Conservation (phyloP, 2,797 vertebrate species). For the Xenentodon cancila region DNA sequence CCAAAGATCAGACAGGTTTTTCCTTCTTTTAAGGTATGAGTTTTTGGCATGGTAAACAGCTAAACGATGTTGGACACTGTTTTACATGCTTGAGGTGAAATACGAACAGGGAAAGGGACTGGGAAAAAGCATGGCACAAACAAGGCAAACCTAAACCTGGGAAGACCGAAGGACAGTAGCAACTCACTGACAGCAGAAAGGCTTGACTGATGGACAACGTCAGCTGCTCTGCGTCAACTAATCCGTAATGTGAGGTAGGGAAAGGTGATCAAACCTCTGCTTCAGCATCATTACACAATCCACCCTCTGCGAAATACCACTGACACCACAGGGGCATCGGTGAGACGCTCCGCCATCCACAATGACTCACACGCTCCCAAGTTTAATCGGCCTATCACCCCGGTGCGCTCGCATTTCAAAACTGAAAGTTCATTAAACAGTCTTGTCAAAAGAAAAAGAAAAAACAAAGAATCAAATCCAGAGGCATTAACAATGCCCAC, state of each 20-base stretch:
- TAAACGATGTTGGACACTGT: neutral
- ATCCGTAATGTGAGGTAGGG: conserved; percentile 45
- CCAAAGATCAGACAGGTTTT: no score
- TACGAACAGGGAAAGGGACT: neutral
- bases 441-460: conserved; percentile 33
- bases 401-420: conserved; percentile 17
- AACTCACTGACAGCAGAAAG: conserved; percentile 13
- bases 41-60: conserved; percentile 7
- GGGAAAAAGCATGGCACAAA: neutral
- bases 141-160: conserved; percentile 1
- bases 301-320: conserved; percentile 27
- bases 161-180: neutral
- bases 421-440: conserved; percentile 51
- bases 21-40: neutral
- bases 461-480: conserved; percentile 61
- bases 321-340: conserved; percentile 15
- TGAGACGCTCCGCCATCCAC: conserved; percentile 2
- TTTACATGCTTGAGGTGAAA: conserved; percentile 20
- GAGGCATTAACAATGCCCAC: conserved; percentile 41
- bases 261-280: conserved; percentile 65
- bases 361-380: neutral
- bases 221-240: conserved; percentile 47
- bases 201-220: conserved; percentile 49
- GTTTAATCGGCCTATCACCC: neutral
- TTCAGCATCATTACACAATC: conserved; percentile 45